These are phyloP conservation scores for Pomatorhinus ruficollis DNA, from an alignment of 2,113 vertebrate species.

Conservation along the genomic window DNA sequence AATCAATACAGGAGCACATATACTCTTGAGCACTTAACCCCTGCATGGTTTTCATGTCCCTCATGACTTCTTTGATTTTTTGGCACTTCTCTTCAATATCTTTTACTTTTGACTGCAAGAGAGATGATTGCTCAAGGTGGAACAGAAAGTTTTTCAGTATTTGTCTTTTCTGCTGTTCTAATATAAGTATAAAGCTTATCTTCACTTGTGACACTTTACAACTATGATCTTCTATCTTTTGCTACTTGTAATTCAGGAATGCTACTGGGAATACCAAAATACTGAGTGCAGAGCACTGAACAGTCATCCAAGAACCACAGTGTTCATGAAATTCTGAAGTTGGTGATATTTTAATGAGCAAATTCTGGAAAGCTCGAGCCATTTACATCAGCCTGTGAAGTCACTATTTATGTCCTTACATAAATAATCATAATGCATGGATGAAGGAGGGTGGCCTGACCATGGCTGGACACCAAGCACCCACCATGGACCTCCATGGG, in stretches of 20 bases:
- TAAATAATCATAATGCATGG: not conserved
- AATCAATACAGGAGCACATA: not conserved
- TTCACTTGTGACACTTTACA: not conserved
- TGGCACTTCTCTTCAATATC: not conserved
- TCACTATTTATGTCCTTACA: not conserved
- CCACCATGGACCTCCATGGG: not conserved
- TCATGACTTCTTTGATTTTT: not conserved
- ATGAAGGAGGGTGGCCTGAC: not conserved
- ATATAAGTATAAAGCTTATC: not conserved
- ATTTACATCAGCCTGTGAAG: not conserved
- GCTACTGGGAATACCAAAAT: not conserved
- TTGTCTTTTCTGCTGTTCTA: not conserved
- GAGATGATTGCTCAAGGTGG: not conserved
- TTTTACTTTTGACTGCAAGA: not conserved
- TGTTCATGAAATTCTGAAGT: not conserved
- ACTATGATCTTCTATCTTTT: not conserved
- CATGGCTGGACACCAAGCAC: accelerated
- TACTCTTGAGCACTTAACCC: not conserved
- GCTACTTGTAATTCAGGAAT: not conserved
- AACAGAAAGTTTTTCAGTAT: not conserved
- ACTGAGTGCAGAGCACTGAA: not conserved
- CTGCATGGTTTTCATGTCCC: not conserved
- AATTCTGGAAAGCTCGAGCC: not conserved
- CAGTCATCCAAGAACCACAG: not conserved
- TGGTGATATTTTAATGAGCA: not conserved